Conservation (phyloP, 2,113 vertebrate species). For the Corythornis vintsioides region DNA sequence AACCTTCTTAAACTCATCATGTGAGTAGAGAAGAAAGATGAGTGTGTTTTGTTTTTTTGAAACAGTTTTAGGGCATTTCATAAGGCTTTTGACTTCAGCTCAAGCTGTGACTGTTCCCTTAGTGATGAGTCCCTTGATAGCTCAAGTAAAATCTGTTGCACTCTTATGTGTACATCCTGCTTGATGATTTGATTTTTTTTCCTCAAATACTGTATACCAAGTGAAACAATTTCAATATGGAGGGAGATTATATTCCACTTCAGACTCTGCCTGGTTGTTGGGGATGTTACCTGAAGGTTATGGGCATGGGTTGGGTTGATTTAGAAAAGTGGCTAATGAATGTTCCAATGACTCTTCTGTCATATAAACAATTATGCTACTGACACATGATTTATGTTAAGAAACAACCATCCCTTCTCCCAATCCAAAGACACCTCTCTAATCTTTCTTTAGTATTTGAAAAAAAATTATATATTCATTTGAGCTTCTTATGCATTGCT, state of each 20-base stretch:
- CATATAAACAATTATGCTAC: background rate
- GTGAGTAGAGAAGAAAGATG: background rate
- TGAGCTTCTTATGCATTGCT: background rate
- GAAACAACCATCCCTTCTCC: background rate
- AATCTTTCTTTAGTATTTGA: background rate
- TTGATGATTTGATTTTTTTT: background rate
- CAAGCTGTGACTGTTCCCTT: background rate
- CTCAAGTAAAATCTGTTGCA: background rate
- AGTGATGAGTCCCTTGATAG: background rate
- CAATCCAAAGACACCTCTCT: background rate
- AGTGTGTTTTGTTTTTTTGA: background rate
- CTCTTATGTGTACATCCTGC: background rate
- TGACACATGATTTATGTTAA: background rate
- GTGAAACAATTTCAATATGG: background rate
- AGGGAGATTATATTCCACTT: background rate
- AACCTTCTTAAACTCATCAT: background rate
- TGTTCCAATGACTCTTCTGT: background rate
- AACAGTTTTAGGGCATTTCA: background rate
- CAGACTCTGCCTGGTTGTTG: background rate
- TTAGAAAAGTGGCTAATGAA: background rate
- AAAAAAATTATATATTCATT: background rate
- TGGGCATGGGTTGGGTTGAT: accelerated
- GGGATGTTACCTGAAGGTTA: background rate
- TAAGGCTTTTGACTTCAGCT: background rate
- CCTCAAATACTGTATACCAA: background rate